Percentiles rank a stretch among this genome's conserved stretches.
These are phyloP conservation scores for Acrobeloides nanus DNA, from an alignment of 2,888 invertebrate species.

Conservation along the genomic window DNA sequence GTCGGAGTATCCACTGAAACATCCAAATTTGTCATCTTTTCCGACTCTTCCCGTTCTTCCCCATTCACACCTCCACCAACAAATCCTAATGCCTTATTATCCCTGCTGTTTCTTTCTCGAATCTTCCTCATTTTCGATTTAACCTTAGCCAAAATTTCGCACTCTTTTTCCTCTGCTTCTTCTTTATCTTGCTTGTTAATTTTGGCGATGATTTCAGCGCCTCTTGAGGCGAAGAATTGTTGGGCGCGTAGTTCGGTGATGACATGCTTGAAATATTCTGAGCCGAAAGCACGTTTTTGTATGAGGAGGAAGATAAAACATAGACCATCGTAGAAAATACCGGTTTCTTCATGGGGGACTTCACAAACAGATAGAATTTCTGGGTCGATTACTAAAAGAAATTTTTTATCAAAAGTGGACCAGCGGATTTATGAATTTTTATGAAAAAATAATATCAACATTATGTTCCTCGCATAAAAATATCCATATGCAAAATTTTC, in stretches of 20 bases:
- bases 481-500: too few species aligned
- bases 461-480: too few species aligned
- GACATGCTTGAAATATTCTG: slow-evolving; percentile 90
- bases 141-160: slow-evolving; percentile 77
- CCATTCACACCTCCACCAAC: too few species aligned
- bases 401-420: too few species aligned
- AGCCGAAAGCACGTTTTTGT: slow-evolving; percentile 80
- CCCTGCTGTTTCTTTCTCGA: too few species aligned
- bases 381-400: slow-evolving; percentile 12
- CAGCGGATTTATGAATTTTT: too few species aligned
- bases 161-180: slow-evolving; percentile 76
- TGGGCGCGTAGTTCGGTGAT: slow-evolving; percentile 89
- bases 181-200: slow-evolving; percentile 76
- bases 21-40: too few species aligned
- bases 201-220: slow-evolving; percentile 86
- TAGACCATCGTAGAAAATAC: slow-evolving; percentile 84
- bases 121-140: slow-evolving; percentile 92
- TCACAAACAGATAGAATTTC: slow-evolving; percentile 59
- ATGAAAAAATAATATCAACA: too few species aligned
- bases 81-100: too few species aligned
- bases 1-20: too few species aligned
- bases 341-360: slow-evolving; percentile 73
- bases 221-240: slow-evolving; percentile 81
- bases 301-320: slow-evolving; percentile 85
- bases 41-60: too few species aligned